A percentile compares a stretch with the other conserved stretches of the same genome.
These are phyloP conservation scores for Drosophila jambulina DNA, from an alignment of 1,140 invertebrate genomes.

Conservation along the genomic window DNA sequence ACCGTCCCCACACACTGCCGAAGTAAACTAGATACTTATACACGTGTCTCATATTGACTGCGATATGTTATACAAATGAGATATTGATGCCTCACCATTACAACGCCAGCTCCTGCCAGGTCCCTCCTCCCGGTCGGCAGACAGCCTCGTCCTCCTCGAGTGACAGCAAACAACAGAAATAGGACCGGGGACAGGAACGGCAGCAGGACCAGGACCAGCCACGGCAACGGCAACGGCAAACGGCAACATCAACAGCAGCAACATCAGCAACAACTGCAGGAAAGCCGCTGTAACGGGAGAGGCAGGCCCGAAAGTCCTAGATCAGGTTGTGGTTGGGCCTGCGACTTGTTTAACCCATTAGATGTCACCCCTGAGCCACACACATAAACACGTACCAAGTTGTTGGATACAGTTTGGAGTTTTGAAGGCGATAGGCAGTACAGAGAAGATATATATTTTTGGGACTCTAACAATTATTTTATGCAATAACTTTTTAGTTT, in stretches of 20 bases:
- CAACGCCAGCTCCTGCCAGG: slow-evolving; percentile 27
- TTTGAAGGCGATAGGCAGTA: too few species aligned
- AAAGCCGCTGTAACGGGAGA: slow-evolving; percentile 12
- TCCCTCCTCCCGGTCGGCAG: slow-evolving; percentile 23
- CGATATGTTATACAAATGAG: slow-evolving; percentile 81
- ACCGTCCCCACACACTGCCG: slow-evolving; percentile 2
- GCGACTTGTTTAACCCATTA: slow-evolving; percentile 36
- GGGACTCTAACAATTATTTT: background rate
- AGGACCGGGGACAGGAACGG: slow-evolving; percentile 15
- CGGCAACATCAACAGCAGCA: slow-evolving; percentile 20
- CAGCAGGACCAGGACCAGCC: slow-evolving; percentile 16
- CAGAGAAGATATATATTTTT: background rate
- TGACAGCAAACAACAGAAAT: slow-evolving; percentile 42
- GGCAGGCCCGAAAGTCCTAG: slow-evolving; percentile 19
- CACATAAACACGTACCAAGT: background rate
- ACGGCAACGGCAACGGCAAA: slow-evolving; percentile 7
- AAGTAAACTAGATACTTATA: slow-evolving; percentile 73
- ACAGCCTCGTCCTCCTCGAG: slow-evolving; percentile 25
- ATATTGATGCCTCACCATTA: slow-evolving; percentile 74
- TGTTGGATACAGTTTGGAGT: background rate
- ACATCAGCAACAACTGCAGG: slow-evolving; percentile 21
- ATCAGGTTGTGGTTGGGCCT: slow-evolving; percentile 25
- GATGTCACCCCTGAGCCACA: background rate
- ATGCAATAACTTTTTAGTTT: too few species aligned
- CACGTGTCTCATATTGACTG: slow-evolving; percentile 77